Evolutionary conservation across 2,113 vertebrate genomes (phyloP).

Genomic region (Pangasianodon hypophthalmus): DNA sequence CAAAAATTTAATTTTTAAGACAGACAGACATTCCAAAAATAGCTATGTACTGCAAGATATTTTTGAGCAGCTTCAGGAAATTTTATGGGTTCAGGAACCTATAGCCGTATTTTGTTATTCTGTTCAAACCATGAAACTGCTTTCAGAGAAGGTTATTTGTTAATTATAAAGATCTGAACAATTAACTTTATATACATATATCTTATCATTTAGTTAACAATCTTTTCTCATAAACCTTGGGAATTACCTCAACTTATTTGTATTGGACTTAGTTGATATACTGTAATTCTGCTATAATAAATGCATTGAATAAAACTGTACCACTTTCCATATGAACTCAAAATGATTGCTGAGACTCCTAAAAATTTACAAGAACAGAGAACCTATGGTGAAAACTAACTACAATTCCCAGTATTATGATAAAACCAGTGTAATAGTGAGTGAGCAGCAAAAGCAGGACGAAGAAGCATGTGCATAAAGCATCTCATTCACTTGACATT

Average conservation of each 20-base stretch:
- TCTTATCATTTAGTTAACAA: not conserved
- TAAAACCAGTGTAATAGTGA: not conserved
- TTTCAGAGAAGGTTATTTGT: not conserved
- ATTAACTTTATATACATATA: not conserved
- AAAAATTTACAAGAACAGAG: not conserved
- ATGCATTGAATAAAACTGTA: not conserved
- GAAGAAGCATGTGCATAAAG: not conserved
- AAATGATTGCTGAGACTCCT: not conserved
- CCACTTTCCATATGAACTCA: not conserved
- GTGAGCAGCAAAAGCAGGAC: not conserved
- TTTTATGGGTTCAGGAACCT: not conserved
- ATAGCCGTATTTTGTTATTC: not conserved
- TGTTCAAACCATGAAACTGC: not conserved
- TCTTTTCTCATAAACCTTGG: not conserved
- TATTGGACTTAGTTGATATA: not conserved
- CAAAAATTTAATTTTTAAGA: not conserved
- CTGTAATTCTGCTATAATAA: not conserved
- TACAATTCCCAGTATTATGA: not conserved
- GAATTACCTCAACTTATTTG: not conserved
- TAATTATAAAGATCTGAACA: not conserved
- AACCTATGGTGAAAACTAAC: not conserved
- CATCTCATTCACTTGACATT: not conserved
- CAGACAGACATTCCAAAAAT: not conserved
- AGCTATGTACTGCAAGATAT: not conserved
- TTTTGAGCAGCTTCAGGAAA: not conserved